A percentile compares a stretch with the other conserved stretches of the same genome.
These are phyloP conservation scores for Heliangelus exortis DNA, from an alignment of 2,797 vertebrate species.

Conservation along the genomic window DNA sequence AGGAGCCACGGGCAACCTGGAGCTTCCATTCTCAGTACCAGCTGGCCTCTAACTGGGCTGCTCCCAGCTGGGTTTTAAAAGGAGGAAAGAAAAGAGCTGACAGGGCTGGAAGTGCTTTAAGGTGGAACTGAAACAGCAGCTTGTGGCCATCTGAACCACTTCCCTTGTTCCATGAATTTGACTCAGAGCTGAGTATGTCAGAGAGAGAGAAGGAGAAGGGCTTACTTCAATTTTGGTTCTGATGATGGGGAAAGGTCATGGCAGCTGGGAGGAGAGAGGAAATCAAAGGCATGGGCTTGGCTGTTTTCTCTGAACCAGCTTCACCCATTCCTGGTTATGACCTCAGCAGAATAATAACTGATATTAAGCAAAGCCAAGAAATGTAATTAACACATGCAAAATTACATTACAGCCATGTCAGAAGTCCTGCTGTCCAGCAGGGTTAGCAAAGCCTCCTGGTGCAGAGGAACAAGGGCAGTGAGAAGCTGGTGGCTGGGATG, in stretches of 20 bases:
- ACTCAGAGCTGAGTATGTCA: slow-evolving; percentile 60
- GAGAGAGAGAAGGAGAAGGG: slow-evolving; percentile 28
- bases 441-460: not conserved
- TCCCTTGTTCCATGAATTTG: slow-evolving; percentile 64
- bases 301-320: slow-evolving; percentile 64
- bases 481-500: not conserved
- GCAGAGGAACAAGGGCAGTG: not conserved
- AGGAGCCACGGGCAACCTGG: not conserved
- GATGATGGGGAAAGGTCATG: slow-evolving; percentile 41
- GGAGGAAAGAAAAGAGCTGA: slow-evolving; percentile 60
- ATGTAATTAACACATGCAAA: slow-evolving; percentile 66
- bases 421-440: slow-evolving; percentile 23
- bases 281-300: slow-evolving; percentile 52
- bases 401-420: slow-evolving; percentile 44
- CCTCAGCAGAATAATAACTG: slow-evolving; percentile 67
- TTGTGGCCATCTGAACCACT: slow-evolving; percentile 64
- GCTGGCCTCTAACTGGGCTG: not conserved
- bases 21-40: not conserved
- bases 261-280: slow-evolving; percentile 55
- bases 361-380: slow-evolving; percentile 65
- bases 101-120: slow-evolving; percentile 40
- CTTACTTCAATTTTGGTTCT: slow-evolving; percentile 62
- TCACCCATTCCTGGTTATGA: slow-evolving; percentile 43
- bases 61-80: not conserved
- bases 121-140: slow-evolving; percentile 68